Percentiles rank a stretch among this genome's conserved stretches.
These are phyloP conservation scores for Dendrocopos noguchii DNA, from an alignment of 2,113 vertebrate species.

Conservation along the genomic window DNA sequence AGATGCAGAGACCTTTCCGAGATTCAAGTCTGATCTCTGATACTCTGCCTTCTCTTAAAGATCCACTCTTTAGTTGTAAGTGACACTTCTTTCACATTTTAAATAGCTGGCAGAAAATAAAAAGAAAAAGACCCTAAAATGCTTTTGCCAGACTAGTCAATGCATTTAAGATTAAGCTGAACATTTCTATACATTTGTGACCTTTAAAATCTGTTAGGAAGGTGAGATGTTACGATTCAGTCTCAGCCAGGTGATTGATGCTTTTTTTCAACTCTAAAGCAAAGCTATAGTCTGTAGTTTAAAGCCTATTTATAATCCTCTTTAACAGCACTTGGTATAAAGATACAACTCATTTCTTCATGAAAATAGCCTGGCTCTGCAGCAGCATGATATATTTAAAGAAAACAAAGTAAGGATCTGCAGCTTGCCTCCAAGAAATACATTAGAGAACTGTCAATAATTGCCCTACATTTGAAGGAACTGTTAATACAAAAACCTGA, in stretches of 20 bases:
- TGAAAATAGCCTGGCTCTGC: constrained; percentile 47
- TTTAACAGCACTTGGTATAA: constrained; percentile 60
- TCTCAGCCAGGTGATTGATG: constrained; percentile 64
- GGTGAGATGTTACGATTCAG: constrained; percentile 68
- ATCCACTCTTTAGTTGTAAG: constrained; percentile 35
- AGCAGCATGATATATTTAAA: neutral
- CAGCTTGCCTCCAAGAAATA: neutral
- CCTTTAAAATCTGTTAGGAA: constrained; percentile 71
- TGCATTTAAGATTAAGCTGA: constrained; percentile 66
- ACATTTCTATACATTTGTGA: constrained; percentile 65
- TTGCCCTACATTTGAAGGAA: neutral
- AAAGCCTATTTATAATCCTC: constrained; percentile 68
- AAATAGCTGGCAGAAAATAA: constrained; percentile 58
- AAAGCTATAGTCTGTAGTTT: constrained; percentile 60
- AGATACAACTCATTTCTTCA: constrained; percentile 65
- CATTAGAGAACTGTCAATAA: neutral
- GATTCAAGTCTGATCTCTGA: constrained; percentile 3
- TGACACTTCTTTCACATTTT: constrained; percentile 61
- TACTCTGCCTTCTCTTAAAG: constrained; percentile 32
- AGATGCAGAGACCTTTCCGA: constrained; percentile 22
- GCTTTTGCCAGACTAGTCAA: constrained; percentile 48
- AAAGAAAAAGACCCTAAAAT: constrained; percentile 32
- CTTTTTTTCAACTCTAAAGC: constrained; percentile 56
- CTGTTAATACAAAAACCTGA: neutral
- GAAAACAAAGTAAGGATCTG: constrained; percentile 36